Evolutionary conservation across 2,888 invertebrate genomes (phyloP).

Genomic region (Machimus atricapillus): DNA sequence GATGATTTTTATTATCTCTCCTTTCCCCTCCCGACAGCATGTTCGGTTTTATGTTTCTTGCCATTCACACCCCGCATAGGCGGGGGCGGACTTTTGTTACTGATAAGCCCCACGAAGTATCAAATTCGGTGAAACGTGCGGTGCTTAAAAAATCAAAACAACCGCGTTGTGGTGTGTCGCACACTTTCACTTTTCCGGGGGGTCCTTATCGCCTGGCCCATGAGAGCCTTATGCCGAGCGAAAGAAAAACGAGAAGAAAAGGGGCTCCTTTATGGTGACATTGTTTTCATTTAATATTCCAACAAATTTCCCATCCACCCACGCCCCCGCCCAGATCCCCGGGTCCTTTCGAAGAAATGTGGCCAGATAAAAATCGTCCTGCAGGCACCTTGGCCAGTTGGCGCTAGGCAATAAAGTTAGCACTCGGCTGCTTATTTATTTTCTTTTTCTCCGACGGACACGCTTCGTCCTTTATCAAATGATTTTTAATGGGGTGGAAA

Average conservation of each 20-base stretch:
- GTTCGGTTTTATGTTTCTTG: slow-evolving; percentile 23
- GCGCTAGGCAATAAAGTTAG: slow-evolving; percentile 21
- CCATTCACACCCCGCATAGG: slow-evolving; percentile 5
- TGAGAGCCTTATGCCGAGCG: background rate
- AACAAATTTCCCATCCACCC: slow-evolving; percentile 33
- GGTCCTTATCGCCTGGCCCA: slow-evolving; percentile 34
- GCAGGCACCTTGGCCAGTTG: background rate
- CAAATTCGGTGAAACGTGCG: slow-evolving; percentile 17
- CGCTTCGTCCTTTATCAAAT: slow-evolving; percentile 46
- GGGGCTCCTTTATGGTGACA: slow-evolving; percentile 48
- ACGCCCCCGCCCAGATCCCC: background rate
- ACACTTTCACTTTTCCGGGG: slow-evolving; percentile 36
- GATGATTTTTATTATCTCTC: slow-evolving; percentile 36
- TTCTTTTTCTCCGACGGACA: slow-evolving; percentile 39
- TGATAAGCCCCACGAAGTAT: slow-evolving; percentile 26
- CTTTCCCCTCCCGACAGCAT: background rate
- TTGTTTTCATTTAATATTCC: slow-evolving; percentile 52
- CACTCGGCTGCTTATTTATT: slow-evolving; percentile 30
- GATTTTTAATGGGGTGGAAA: slow-evolving; percentile 53
- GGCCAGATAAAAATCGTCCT: background rate
- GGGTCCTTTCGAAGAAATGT: background rate
- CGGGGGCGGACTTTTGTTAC: background rate
- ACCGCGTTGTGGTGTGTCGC: background rate
- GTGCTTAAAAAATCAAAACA: slow-evolving; percentile 13
- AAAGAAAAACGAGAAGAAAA: slow-evolving; percentile 27